Base-by-base conservation (phyloP, 1,140 invertebrate genomes). In the Cryptotermes secundus region DNA sequence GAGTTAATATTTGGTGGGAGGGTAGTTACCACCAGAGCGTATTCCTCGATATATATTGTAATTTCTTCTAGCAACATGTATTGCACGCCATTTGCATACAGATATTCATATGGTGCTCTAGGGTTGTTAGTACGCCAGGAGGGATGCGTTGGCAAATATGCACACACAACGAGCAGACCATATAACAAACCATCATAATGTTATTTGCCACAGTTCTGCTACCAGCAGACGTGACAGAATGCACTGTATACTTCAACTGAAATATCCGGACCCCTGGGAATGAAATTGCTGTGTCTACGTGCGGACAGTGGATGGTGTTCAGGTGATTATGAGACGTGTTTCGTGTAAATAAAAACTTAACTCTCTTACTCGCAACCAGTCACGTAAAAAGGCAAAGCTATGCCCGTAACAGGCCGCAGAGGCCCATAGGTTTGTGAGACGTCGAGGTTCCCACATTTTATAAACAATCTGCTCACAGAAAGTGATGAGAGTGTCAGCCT, bases 1-100 rank as follows among this genome's bases (percentile, higher is more conserved):
- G 59, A 72, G 59, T 72, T 72, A 72, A 72, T 72, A 72, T 72
- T 72, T 72, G 59, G 59, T n/a, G 59, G 26, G 59, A 31, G 59
- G 26, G 59, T 1, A 31, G 26, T 72, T n/a, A 31, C 59, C 59
- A 72, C 59, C n/a, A 72, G 6, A 72, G 26, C 26, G n/a, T 14
- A 72, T 14, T 72, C n/a, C 59, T 72, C 59, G 3, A 72, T 72
- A 72, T 49, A 49, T 72, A 72, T 72, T 72, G 59, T 72, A 72
- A 72, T 72, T 72, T 72, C 59, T 72, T 72, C 59, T 72, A 72
- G 59, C 59, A 72, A 72, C 59, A 31, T n/a, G 26, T n/a, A 72
- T 72, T 72, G 31, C 59, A 72, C 59, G n/a, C 59, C 19, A 72
- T 72, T 72, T 72, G 59, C 59, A 72, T 72, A 72, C 59, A 72